Percentiles rank a stretch among this genome's conserved stretches.
These are phyloP conservation scores for Steromphala cineraria DNA, from an alignment of 2,888 invertebrate species.

Conservation along the genomic window DNA sequence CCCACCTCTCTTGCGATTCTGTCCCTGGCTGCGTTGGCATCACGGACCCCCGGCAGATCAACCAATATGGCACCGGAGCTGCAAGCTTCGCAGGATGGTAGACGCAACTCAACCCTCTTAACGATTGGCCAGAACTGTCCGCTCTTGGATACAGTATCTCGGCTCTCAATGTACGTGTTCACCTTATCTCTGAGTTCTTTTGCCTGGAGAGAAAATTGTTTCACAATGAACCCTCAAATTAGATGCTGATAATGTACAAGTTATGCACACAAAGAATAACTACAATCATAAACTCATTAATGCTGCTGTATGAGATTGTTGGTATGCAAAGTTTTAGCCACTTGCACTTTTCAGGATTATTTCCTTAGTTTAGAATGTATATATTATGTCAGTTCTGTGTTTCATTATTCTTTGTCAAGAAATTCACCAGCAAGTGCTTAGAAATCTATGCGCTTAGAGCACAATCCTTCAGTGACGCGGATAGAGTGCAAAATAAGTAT, in stretches of 20 bases:
- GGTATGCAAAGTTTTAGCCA: too few species aligned
- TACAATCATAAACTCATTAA: too few species aligned
- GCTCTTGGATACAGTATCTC: slow-evolving; percentile 44
- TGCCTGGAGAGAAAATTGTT: slow-evolving; percentile 43
- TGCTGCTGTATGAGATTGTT: too few species aligned
- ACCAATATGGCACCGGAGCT: slow-evolving; percentile 60
- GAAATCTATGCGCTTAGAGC: too few species aligned
- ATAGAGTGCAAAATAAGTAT: too few species aligned
- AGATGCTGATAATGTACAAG: not conserved
- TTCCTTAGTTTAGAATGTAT: too few species aligned
- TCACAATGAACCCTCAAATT: not conserved
- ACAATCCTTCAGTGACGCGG: too few species aligned
- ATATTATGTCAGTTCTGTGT: too few species aligned
- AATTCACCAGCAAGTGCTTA: too few species aligned
- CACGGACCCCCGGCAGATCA: slow-evolving; percentile 63
- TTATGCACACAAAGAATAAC: too few species aligned
- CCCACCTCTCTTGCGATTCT: slow-evolving; percentile 63
- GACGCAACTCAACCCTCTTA: slow-evolving; percentile 51
- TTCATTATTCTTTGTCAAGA: too few species aligned
- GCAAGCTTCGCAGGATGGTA: slow-evolving; percentile 60
- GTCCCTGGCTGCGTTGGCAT: slow-evolving; percentile 67
- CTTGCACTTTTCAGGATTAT: too few species aligned
- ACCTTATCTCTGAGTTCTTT: slow-evolving; percentile 47
- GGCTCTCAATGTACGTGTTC: slow-evolving; percentile 58
- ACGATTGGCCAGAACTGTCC: slow-evolving; percentile 67